Percentiles rank a stretch among this genome's conserved stretches.
Evolutionary conservation across 2,797 vertebrate species (phyloP).

Genomic region (Macropodus opercularis): DNA sequence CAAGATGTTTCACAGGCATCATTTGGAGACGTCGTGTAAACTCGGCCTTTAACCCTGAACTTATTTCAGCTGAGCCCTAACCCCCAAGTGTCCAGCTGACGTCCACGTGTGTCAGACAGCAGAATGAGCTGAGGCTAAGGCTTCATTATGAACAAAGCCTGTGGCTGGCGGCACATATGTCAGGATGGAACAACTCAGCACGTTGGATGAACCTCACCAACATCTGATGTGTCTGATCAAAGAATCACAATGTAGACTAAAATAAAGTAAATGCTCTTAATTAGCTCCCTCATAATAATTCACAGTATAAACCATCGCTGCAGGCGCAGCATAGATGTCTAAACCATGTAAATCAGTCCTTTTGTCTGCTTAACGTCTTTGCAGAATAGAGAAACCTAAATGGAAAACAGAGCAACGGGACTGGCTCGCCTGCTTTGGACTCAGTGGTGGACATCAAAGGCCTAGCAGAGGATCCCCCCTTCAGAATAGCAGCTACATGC

Average conservation of each 20-base stretch:
- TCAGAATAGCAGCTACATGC: slow-evolving; percentile 80
- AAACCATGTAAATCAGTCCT: slow-evolving; percentile 65
- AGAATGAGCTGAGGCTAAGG: neutral
- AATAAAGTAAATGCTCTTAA: neutral
- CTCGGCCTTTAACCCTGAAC: neutral
- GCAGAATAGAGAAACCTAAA: slow-evolving; percentile 65
- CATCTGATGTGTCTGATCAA: neutral
- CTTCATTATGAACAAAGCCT: neutral
- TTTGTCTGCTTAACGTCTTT: slow-evolving; percentile 68
- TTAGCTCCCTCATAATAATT: neutral
- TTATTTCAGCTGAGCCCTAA: neutral
- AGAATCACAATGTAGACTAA: neutral
- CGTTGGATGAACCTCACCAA: neutral
- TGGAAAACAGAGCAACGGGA: slow-evolving; percentile 73
- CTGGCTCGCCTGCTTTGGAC: slow-evolving; percentile 69
- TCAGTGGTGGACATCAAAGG: slow-evolving; percentile 80
- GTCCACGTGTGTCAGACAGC: slow-evolving; percentile 3
- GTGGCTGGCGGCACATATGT: neutral
- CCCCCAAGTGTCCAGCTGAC: slow-evolving; percentile 9
- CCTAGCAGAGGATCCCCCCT: slow-evolving; percentile 73
- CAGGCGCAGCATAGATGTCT: slow-evolving; percentile 52
- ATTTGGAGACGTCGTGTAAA: neutral
- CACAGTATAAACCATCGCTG: neutral
- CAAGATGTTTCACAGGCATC: neutral
- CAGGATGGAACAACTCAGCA: neutral